These are phyloP conservation scores for Zootermopsis nevadensis DNA, from an alignment of 2,888 invertebrate genomes.

Conservation along the genomic window DNA sequence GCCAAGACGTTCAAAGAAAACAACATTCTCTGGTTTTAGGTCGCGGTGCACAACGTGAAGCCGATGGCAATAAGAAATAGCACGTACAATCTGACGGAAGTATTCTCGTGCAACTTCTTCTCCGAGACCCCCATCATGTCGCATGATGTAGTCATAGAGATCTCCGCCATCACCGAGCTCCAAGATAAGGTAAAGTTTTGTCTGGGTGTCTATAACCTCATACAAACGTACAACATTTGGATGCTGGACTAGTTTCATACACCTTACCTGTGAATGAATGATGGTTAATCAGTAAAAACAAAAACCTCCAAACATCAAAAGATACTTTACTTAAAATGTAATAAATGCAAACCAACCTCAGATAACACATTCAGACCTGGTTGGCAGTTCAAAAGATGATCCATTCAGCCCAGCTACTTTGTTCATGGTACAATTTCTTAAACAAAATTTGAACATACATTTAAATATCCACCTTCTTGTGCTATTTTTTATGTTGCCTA, in stretches of 20 bases:
- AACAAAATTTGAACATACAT: too few species aligned
- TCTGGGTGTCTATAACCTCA: constrained; percentile 99
- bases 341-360: too few species aligned
- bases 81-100: constrained; percentile 96
- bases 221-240: constrained; percentile 98
- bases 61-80: constrained; percentile 98
- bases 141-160: constrained; percentile 98
- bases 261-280: constrained; percentile 76
- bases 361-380: too few species aligned
- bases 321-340: too few species aligned
- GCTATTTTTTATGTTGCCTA: too few species aligned
- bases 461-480: too few species aligned
- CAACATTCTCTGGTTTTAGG: constrained; percentile 99
- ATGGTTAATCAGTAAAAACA: neutral
- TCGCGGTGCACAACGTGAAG: constrained; percentile 90
- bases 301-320: too few species aligned
- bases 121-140: constrained; percentile 88
- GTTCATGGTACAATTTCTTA: too few species aligned
- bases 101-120: constrained; percentile 89
- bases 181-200: constrained; percentile 95
- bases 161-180: constrained; percentile 99
- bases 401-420: too few species aligned
- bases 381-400: too few species aligned
- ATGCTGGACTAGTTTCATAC: constrained; percentile 99
- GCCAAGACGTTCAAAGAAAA: constrained; percentile 97